phyloP scores from a whole-genome alignment of 2,113 vertebrate genomes.

The Elanus axillaris region DNA sequence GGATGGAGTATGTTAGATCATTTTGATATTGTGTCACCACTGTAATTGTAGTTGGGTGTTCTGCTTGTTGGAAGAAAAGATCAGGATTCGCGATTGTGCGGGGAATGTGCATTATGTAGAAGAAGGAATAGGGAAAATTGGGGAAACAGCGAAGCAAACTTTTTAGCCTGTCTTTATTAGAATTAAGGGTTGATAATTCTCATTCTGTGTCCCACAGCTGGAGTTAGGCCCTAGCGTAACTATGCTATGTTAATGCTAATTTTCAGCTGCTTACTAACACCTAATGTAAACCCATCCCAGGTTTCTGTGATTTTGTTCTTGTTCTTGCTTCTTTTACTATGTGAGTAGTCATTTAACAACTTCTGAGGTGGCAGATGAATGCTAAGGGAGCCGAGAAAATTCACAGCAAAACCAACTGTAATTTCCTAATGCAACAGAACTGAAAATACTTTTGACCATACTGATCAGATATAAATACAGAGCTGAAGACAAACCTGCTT shows the following conservation, averaged over 20 bases:
- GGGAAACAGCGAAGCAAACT: not conserved
- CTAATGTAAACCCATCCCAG: not conserved
- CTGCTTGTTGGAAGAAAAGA: not conserved
- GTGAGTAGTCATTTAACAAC: not conserved
- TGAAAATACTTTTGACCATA: not conserved
- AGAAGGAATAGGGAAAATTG: not conserved
- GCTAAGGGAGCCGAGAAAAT: not conserved
- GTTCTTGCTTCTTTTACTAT: not conserved
- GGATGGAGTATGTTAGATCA: not conserved
- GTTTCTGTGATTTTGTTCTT: not conserved
- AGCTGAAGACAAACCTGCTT: not conserved
- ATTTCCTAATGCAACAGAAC: not conserved
- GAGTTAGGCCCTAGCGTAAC: not conserved
- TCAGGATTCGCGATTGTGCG: accelerated
- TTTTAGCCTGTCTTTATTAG: not conserved
- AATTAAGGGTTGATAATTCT: not conserved
- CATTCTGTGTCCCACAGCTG: not conserved
- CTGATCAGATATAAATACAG: not conserved
- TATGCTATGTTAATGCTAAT: not conserved
- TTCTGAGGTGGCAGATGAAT: not conserved
- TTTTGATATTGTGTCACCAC: not conserved
- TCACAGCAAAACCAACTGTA: not conserved
- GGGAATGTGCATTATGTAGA: not conserved
- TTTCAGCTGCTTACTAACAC: not conserved
- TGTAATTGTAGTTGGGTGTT: not conserved